Conservation (phyloP, 2,113 vertebrate genomes). For the Lepus americanus region DNA sequence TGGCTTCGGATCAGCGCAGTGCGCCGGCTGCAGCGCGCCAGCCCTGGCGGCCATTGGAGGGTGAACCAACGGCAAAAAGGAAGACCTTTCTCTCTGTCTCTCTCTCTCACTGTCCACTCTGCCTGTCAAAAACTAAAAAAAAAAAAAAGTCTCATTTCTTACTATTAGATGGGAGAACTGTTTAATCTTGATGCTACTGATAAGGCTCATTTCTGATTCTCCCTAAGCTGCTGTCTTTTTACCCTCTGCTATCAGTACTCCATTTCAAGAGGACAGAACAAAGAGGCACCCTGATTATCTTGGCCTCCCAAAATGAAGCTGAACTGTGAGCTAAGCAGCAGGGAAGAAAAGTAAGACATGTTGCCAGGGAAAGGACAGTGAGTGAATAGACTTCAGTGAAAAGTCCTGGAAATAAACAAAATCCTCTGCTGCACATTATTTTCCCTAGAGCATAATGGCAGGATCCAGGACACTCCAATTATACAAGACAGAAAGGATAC, state of each 20-base stretch:
- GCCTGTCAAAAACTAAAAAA: too few relatives aligned
- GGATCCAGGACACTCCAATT: not conserved
- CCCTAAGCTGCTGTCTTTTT: not conserved
- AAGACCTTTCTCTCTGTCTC: too few relatives aligned
- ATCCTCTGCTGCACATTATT: not conserved
- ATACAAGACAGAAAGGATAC: conserved; percentile 2
- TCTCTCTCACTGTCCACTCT: too few relatives aligned
- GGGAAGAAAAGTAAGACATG: not conserved
- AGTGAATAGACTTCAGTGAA: not conserved
- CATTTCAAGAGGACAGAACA: conserved; percentile 48
- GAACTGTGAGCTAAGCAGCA: conserved; percentile 10
- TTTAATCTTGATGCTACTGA: conserved; percentile 36
- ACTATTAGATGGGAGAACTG: conserved; percentile 11
- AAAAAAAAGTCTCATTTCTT: conserved; percentile 55
- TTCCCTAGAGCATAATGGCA: not conserved
- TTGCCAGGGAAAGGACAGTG: not conserved
- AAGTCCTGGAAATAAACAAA: conserved; percentile 38
- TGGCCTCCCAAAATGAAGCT: not conserved
- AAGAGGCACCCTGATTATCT: conserved; percentile 27
- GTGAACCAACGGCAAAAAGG: too few relatives aligned
- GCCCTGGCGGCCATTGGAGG: too few relatives aligned
- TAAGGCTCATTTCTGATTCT: conserved; percentile 15
- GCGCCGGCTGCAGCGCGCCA: too few relatives aligned
- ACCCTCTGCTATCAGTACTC: conserved; percentile 31
- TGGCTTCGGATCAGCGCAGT: too few relatives aligned